Conservation (phyloP, 1,140 invertebrate species). For the Teleogryllus occipitalis region DNA sequence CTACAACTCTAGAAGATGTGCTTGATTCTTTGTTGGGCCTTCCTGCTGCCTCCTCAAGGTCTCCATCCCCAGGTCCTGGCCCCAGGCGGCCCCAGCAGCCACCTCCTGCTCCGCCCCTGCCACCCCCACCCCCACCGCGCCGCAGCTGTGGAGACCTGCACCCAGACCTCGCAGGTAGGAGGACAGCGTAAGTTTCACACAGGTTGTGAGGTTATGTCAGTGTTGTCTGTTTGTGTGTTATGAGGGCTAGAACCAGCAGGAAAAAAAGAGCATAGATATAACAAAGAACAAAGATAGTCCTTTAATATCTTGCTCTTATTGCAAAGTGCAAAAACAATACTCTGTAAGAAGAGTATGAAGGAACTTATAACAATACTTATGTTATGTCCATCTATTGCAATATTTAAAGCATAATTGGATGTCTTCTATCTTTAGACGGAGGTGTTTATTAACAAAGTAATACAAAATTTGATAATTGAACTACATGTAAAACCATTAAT, state of each 20-base stretch:
- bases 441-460: too few relatives aligned
- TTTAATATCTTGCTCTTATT: too few relatives aligned
- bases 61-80: conserved; percentile 52
- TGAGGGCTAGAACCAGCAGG: not conserved
- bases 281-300: not conserved
- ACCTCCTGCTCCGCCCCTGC: conserved; percentile 41
- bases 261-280: not conserved
- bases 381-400: too few relatives aligned
- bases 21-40: conserved; percentile 82
- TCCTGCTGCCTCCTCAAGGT: conserved; percentile 58
- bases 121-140: conserved; percentile 30
- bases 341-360: too few relatives aligned
- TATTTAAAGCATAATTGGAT: too few relatives aligned
- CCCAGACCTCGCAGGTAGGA: conserved; percentile 64
- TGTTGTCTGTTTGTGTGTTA: not conserved
- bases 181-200: conserved; percentile 58
- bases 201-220: not conserved
- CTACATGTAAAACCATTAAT: too few relatives aligned
- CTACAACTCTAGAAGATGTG: conserved; percentile 85
- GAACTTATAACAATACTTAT: too few relatives aligned
- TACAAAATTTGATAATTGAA: too few relatives aligned
- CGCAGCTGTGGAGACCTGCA: conserved; percentile 32
- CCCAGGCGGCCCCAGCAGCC: conserved; percentile 21
- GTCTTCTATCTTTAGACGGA: too few relatives aligned
- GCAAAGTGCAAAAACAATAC: too few relatives aligned